A percentile compares a stretch with the other conserved stretches of the same genome.
Conservation (phyloP, 2,888 invertebrate genomes). For the Asteroscopus sphinx region DNA sequence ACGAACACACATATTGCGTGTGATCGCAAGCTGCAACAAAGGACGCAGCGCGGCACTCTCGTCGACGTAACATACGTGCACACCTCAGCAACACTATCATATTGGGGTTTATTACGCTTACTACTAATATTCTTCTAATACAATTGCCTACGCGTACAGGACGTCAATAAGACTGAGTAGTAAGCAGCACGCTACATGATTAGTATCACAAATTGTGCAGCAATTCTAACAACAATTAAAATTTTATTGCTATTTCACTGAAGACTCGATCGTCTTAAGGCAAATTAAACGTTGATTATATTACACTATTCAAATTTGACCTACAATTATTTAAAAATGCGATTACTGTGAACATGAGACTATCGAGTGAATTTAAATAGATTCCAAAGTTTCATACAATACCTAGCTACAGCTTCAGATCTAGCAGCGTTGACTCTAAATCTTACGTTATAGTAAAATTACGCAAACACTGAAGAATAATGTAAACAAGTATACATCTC, state of each 20-base stretch:
- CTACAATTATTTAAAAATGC: slow-evolving; percentile 62
- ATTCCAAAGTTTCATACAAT: slow-evolving; percentile 59
- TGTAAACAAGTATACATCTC: slow-evolving; percentile 80
- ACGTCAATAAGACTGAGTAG: slow-evolving; percentile 85
- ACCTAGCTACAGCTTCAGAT: slow-evolving; percentile 66
- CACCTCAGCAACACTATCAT: slow-evolving; percentile 65
- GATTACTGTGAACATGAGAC: slow-evolving; percentile 64
- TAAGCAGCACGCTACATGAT: slow-evolving; percentile 84
- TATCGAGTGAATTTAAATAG: slow-evolving; percentile 67
- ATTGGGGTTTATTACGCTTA: slow-evolving; percentile 85
- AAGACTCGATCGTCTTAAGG: slow-evolving; percentile 83
- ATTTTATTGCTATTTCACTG: slow-evolving; percentile 86
- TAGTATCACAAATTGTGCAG: slow-evolving; percentile 87
- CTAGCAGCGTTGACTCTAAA: slow-evolving; percentile 69
- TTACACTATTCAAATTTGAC: slow-evolving; percentile 66
- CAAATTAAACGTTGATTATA: slow-evolving; percentile 80
- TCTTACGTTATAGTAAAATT: slow-evolving; percentile 75
- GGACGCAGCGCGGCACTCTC: slow-evolving; percentile 29
- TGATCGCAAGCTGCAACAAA: slow-evolving; percentile 20
- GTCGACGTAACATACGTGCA: slow-evolving; percentile 46
- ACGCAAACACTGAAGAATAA: slow-evolving; percentile 75
- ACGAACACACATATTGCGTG: slow-evolving; percentile 22
- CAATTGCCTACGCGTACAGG: slow-evolving; percentile 86
- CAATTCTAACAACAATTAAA: slow-evolving; percentile 79
- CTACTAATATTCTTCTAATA: slow-evolving; percentile 85